Conservation (phyloP, 2,888 invertebrate species). For the Lycaena phlaeas region DNA sequence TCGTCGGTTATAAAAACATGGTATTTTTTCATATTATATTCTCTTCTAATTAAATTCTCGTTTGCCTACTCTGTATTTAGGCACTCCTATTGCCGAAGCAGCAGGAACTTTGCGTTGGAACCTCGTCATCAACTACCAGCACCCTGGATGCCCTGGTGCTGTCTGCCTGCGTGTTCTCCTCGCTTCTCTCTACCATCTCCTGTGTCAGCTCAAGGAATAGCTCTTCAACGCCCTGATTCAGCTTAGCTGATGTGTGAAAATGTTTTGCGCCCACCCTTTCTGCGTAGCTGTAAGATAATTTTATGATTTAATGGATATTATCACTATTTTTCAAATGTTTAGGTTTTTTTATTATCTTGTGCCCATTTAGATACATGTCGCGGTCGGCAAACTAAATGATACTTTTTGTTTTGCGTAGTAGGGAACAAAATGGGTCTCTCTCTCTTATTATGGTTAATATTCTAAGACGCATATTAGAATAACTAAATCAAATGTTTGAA, state of each 20-base stretch:
- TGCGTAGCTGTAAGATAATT: slow-evolving; percentile 80
- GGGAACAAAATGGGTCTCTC: too few species aligned
- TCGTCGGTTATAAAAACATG: too few species aligned
- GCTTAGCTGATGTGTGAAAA: slow-evolving; percentile 94
- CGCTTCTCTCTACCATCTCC: slow-evolving; percentile 76
- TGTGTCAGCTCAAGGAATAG: slow-evolving; percentile 88
- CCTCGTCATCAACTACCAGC: slow-evolving; percentile 58
- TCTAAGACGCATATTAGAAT: too few species aligned
- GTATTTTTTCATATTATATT: too few species aligned
- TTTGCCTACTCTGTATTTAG: slow-evolving; percentile 7
- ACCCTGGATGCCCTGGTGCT: slow-evolving; percentile 41
- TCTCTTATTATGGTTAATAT: too few species aligned
- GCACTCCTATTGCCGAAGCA: slow-evolving; percentile 36
- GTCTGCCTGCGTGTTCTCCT: slow-evolving; percentile 37
- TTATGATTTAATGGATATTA: slow-evolving; percentile 4
- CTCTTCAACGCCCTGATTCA: slow-evolving; percentile 92
- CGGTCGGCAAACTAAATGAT: too few species aligned
- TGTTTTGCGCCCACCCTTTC: slow-evolving; percentile 92
- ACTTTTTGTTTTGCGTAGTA: too few species aligned
- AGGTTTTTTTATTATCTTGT: too few species aligned
- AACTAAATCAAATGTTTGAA: too few species aligned
- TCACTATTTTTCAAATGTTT: too few species aligned
- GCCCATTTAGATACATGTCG: too few species aligned
- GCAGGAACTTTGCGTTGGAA: slow-evolving; percentile 42
- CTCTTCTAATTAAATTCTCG: too few species aligned